A percentile compares a stretch with the other conserved stretches of the same genome.
Evolutionary conservation across 2,113 vertebrate species (phyloP).

Genomic region (Urocitellus parryii): DNA sequence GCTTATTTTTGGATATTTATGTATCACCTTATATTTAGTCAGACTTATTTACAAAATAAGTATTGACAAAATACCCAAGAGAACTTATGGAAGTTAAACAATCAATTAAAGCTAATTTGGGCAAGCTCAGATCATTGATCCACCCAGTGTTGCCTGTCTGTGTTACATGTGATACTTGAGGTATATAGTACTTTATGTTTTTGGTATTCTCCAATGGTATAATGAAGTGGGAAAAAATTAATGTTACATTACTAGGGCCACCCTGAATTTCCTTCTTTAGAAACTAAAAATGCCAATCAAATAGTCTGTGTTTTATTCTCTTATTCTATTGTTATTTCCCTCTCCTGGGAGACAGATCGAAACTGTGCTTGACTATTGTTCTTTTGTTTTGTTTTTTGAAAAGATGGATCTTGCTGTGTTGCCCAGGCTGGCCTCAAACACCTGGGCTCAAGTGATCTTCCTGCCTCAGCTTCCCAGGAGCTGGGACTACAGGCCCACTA

Average conservation of each 20-base stretch:
- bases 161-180: neutral
- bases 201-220: slow-evolving; percentile 1
- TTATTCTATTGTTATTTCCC: slow-evolving; percentile 17
- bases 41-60: slow-evolving; percentile 35
- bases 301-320: neutral
- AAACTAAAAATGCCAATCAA: slow-evolving; percentile 38
- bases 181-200: neutral
- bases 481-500: neutral
- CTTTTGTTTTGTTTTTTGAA: neutral
- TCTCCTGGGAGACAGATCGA: neutral
- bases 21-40: slow-evolving; percentile 24
- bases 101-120: slow-evolving; percentile 33
- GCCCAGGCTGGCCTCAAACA: neutral
- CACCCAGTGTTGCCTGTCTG: neutral
- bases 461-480: neutral
- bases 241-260: neutral
- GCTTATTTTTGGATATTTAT: slow-evolving; percentile 25
- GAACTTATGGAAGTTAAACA: slow-evolving; percentile 39
- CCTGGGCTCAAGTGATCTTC: neutral
- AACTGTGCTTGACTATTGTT: neutral
- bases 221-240: slow-evolving; percentile 43
- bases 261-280: slow-evolving; percentile 38
- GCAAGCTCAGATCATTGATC: neutral
- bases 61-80: slow-evolving; percentile 24
- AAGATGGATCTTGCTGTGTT: neutral